These are phyloP conservation scores for Brienomyrus longianalis DNA, from an alignment of 2,113 vertebrate genomes.

Conservation along the genomic window DNA sequence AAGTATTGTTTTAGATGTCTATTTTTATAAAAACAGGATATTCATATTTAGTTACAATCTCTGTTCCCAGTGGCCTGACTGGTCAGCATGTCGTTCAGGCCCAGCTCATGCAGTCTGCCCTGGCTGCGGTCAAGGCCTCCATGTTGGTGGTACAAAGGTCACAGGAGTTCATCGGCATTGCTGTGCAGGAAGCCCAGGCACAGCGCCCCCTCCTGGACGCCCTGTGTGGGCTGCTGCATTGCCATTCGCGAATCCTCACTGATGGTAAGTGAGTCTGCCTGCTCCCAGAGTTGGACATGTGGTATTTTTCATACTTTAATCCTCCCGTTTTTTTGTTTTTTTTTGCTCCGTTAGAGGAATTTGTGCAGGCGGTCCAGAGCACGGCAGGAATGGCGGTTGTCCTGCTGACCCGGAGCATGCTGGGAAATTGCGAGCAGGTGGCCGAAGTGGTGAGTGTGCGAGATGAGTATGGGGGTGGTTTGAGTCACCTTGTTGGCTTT, in stretches of 20 bases:
- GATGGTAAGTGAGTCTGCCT: slow-evolving; percentile 64
- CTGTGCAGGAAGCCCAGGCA: slow-evolving; percentile 40
- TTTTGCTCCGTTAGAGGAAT: slow-evolving; percentile 59
- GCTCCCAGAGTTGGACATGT: neutral
- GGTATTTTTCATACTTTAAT: neutral
- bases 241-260: slow-evolving; percentile 68
- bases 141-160: slow-evolving; percentile 79
- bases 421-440: slow-evolving; percentile 64
- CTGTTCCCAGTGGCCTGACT: slow-evolving; percentile 58
- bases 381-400: slow-evolving; percentile 83
- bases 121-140: slow-evolving; percentile 74
- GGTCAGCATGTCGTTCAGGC: slow-evolving; percentile 79
- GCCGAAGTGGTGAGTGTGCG: slow-evolving; percentile 69
- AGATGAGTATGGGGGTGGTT: neutral
- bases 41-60: slow-evolving; percentile 32
- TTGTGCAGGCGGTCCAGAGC: slow-evolving; percentile 79
- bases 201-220: slow-evolving; percentile 49
- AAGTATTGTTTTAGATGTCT: neutral
- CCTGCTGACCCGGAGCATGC: slow-evolving; percentile 69
- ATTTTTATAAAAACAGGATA: neutral
- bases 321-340: neutral
- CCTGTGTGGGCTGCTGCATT: slow-evolving; percentile 70
- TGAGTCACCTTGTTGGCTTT: neutral
- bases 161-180: slow-evolving; percentile 50
- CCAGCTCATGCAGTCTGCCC: slow-evolving; percentile 76